These are phyloP conservation scores for Hipparchia semele DNA, from an alignment of 2,888 invertebrate genomes.

Conservation along the genomic window DNA sequence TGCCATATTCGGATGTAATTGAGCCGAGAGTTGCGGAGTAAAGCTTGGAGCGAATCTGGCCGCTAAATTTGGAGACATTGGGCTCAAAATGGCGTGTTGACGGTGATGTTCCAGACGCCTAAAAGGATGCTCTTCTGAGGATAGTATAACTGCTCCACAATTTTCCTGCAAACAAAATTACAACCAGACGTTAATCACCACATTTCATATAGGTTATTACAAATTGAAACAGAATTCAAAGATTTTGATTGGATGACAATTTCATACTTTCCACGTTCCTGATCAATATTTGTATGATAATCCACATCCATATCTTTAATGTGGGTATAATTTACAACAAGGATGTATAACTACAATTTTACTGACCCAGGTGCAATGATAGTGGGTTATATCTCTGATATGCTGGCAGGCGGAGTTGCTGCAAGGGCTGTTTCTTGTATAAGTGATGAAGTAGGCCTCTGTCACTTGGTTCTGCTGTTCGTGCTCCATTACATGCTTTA, in stretches of 20 bases:
- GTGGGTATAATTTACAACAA: no score
- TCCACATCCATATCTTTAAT: no score
- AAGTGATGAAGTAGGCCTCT: conserved; percentile 88
- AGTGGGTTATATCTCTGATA: conserved; percentile 91
- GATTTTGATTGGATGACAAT: no score
- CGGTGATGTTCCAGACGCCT: conserved; percentile 93
- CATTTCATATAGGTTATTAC: neutral
- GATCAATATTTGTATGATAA: no score
- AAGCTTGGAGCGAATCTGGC: conserved; percentile 83
- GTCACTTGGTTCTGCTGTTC: conserved; percentile 94
- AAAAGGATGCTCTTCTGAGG: conserved; percentile 89
- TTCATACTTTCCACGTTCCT: no score
- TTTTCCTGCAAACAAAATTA: conserved; percentile 84
- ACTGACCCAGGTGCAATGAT: conserved; percentile 94
- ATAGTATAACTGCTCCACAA: conserved; percentile 90
- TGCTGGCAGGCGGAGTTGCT: conserved; percentile 88
- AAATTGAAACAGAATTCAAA: no score
- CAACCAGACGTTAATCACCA: neutral
- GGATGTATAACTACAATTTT: neutral
- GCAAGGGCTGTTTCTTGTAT: conserved; percentile 85
- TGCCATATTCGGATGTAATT: conserved; percentile 77
- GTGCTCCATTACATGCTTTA: conserved; percentile 94
- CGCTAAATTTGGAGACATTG: conserved; percentile 83
- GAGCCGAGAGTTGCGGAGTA: conserved; percentile 74
- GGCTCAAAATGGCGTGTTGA: conserved; percentile 89